Conservation (phyloP, 1,140 invertebrate species). For the Formica exsecta region DNA sequence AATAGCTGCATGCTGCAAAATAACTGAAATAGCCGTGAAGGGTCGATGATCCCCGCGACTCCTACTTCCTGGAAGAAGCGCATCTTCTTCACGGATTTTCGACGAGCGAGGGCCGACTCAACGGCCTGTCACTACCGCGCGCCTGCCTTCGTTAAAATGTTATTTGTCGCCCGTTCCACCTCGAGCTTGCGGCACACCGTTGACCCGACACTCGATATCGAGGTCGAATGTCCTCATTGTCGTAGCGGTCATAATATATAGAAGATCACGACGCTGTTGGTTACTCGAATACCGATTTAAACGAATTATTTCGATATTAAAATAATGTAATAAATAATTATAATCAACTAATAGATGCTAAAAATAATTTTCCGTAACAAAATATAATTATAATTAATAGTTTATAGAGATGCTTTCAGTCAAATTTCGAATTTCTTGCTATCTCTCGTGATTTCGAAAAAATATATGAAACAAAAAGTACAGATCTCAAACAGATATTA, state of each 20-base stretch:
- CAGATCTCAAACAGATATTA: not conserved
- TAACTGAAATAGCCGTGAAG: slow-evolving; percentile 83
- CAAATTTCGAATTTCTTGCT: not conserved
- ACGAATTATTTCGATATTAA: not conserved
- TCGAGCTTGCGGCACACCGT: slow-evolving; percentile 25
- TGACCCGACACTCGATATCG: slow-evolving; percentile 55
- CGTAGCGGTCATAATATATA: slow-evolving; percentile 32
- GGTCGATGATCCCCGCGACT: slow-evolving; percentile 81
- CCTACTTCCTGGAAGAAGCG: slow-evolving; percentile 81
- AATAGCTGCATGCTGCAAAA: slow-evolving; percentile 82
- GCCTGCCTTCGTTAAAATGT: slow-evolving; percentile 31
- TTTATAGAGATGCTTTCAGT: not conserved
- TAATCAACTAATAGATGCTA: not conserved
- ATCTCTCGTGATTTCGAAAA: not conserved
- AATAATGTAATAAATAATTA: not conserved
- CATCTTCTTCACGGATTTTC: slow-evolving; percentile 61
- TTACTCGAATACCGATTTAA: not conserved
- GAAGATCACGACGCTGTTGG: slow-evolving; percentile 28
- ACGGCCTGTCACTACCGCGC: slow-evolving; percentile 59
- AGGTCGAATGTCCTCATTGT: slow-evolving; percentile 53
- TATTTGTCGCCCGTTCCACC: slow-evolving; percentile 52
- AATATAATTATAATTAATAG: not conserved
- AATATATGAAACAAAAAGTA: not conserved
- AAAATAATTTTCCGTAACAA: not conserved
- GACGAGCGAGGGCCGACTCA: slow-evolving; percentile 44